Conservation (phyloP, 2,113 vertebrate species). For the Ceyx cyanopectus region DNA sequence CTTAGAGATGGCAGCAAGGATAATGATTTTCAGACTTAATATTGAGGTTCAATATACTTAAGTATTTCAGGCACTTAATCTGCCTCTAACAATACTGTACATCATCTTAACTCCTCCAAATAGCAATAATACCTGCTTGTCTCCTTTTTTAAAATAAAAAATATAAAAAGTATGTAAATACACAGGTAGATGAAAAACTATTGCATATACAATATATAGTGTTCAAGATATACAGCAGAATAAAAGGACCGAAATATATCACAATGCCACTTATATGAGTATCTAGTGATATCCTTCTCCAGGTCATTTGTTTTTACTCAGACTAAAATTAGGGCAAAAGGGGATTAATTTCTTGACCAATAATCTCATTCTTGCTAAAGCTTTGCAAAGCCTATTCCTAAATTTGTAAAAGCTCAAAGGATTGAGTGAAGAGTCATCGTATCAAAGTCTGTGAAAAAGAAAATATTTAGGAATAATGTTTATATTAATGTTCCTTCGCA, state of each 20-base stretch:
- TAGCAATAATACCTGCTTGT: background rate
- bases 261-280: background rate
- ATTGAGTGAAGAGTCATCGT: background rate
- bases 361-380: background rate
- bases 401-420: background rate
- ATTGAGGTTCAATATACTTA: background rate
- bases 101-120: background rate
- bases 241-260: background rate
- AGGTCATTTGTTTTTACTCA: background rate
- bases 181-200: background rate
- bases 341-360: background rate
- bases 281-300: background rate
- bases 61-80: background rate
- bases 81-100: background rate
- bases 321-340: constrained; percentile 8
- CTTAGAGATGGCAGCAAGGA: too few species aligned
- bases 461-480: background rate
- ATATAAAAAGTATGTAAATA: background rate
- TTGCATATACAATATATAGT: background rate
- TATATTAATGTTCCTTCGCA: background rate
- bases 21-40: background rate
- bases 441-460: background rate
- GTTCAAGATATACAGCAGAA: background rate
- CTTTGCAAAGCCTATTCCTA: background rate
- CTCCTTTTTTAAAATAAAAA: background rate